Percentiles rank a stretch among this genome's conserved stretches.
These are phyloP conservation scores for Saccostrea glomerata DNA, from an alignment of 1,140 invertebrate genomes.

Conservation along the genomic window DNA sequence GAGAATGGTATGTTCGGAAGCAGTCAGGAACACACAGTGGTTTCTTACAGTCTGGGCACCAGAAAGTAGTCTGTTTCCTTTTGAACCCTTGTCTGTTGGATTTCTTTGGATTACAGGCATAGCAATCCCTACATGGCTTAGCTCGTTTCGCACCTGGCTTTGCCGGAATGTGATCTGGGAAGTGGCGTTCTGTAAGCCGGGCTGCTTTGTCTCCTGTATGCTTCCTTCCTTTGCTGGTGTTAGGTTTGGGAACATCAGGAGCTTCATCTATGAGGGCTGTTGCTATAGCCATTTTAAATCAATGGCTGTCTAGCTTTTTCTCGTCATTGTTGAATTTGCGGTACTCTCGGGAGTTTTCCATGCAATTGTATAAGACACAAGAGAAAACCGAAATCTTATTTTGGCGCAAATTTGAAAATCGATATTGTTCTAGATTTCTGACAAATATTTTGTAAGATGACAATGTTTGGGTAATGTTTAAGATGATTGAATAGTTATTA, in stretches of 20 bases:
- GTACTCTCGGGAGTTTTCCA: too few relatives aligned
- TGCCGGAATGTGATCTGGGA: conserved; percentile 35
- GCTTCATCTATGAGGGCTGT: not conserved
- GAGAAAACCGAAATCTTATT: too few relatives aligned
- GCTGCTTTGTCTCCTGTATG: conserved; percentile 10
- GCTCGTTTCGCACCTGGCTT: conserved; percentile 23
- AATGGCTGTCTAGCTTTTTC: not conserved
- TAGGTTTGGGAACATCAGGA: not conserved
- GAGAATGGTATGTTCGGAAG: not conserved
- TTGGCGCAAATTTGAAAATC: too few relatives aligned
- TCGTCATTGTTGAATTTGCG: not conserved
- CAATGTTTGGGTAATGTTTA: too few relatives aligned
- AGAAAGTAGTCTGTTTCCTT: conserved; percentile 44
- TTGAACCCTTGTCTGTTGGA: not conserved
- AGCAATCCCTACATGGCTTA: conserved; percentile 41
- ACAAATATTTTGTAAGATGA: too few relatives aligned
- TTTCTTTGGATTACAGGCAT: conserved; percentile 43
- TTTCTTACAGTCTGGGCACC: not conserved
- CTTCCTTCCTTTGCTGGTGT: conserved; percentile 25
- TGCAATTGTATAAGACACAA: too few relatives aligned
- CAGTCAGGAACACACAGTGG: not conserved
- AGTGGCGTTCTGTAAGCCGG: conserved; percentile 19
- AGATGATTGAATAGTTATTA: too few relatives aligned
- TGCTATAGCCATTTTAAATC: not conserved
- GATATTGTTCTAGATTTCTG: too few relatives aligned